phyloP scores from a whole-genome alignment of 2,113 vertebrate species.

The Bostrychus sinensis region DNA sequence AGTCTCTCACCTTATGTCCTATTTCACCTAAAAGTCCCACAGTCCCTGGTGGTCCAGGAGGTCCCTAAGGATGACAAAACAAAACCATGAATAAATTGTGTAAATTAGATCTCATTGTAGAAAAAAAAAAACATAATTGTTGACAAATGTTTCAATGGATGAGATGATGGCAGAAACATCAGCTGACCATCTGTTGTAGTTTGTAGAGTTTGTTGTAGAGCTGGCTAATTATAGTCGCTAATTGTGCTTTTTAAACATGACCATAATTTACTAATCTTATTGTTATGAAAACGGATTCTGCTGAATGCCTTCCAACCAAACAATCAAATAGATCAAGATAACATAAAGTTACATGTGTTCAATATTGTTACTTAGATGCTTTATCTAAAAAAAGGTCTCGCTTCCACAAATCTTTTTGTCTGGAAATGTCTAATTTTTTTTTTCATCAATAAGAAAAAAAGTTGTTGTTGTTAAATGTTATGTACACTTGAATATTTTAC shows the following conservation, averaged over 20 bases:
- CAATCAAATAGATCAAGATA: slow-evolving; percentile 17
- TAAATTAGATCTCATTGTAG: not conserved
- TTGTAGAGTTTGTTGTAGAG: slow-evolving; percentile 28
- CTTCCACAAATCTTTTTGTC: too few relatives aligned
- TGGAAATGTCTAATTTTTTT: too few relatives aligned
- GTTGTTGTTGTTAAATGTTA: too few relatives aligned
- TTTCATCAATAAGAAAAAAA: too few relatives aligned
- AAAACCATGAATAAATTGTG: slow-evolving; percentile 2
- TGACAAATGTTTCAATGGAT: slow-evolving; percentile 1
- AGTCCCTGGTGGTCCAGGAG: slow-evolving; percentile 85
- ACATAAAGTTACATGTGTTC: slow-evolving; percentile 14
- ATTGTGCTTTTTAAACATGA: slow-evolving; percentile 23
- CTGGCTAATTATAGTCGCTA: slow-evolving; percentile 2
- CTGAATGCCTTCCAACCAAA: slow-evolving; percentile 10
- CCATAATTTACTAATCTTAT: slow-evolving; percentile 16
- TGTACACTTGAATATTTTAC: slow-evolving; percentile 1
- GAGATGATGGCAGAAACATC: slow-evolving; percentile 25
- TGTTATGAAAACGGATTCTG: slow-evolving; percentile 2
- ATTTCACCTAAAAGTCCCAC: slow-evolving; percentile 89
- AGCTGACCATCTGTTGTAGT: slow-evolving; percentile 23
- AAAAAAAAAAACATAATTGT: not conserved
- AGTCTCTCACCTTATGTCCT: slow-evolving; percentile 86
- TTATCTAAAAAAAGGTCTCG: too few relatives aligned
- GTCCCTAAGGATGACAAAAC: slow-evolving; percentile 82
- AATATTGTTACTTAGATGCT: not conserved